phyloP scores from a whole-genome alignment of 2,113 vertebrate genomes.

The Daubentonia madagascariensis region DNA sequence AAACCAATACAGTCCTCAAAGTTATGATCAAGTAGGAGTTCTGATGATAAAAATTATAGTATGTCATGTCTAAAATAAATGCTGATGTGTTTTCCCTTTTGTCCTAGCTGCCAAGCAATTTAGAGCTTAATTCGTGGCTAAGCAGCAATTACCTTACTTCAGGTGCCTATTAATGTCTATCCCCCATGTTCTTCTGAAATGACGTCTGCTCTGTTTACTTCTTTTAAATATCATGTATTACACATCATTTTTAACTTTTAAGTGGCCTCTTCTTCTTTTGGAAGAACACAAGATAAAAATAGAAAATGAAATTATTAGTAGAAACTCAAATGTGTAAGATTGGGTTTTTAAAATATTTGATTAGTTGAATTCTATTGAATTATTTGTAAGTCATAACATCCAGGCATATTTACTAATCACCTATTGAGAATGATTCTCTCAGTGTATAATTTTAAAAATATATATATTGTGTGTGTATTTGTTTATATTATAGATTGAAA shows the following conservation, averaged over 20 bases:
- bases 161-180: constrained; percentile 8
- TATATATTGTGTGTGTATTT: not conserved
- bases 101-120: constrained; percentile 35
- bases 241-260: constrained; percentile 40
- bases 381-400: constrained; percentile 10
- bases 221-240: constrained; percentile 12
- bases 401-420: not conserved
- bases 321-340: not conserved
- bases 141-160: constrained; percentile 26
- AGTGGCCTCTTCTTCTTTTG: not conserved
- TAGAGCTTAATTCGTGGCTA: not conserved
- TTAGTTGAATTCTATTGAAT: not conserved
- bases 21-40: constrained; percentile 7
- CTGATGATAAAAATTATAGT: constrained; percentile 23
- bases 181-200: not conserved
- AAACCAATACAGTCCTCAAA: not conserved
- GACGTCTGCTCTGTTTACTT: constrained; percentile 27
- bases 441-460: not conserved
- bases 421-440: not conserved
- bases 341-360: constrained; percentile 31
- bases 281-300: not conserved
- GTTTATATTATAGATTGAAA: not conserved
- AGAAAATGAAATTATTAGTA: constrained; percentile 9
- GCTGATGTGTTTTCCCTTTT: not conserved
- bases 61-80: constrained; percentile 54